phyloP scores from a whole-genome alignment of 92 coral and sea anemone species.

The Montipora capitata region DNA sequence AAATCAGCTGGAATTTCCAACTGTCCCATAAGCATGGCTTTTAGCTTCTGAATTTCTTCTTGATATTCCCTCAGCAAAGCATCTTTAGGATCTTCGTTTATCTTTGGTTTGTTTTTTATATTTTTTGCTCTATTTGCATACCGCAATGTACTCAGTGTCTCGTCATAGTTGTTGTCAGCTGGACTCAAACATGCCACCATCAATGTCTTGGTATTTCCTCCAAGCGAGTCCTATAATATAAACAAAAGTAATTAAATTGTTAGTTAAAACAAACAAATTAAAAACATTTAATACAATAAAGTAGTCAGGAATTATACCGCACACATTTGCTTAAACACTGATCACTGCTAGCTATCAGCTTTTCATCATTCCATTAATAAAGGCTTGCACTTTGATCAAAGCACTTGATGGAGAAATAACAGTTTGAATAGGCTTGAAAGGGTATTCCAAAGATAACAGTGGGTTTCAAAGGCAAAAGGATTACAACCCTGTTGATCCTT shows the following conservation, averaged over 20 bases:
- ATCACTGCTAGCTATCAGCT: neutral
- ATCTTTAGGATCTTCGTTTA: constrained; percentile 98
- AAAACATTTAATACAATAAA: no score
- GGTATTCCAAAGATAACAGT: no score
- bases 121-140: constrained; percentile 99
- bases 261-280: no score
- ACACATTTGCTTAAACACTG: neutral
- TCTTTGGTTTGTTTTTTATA: constrained; percentile 97
- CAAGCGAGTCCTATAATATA: constrained; percentile 85
- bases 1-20: constrained; percentile 90
- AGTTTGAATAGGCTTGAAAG: no score
- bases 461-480: no score
- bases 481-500: no score
- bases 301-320: no score
- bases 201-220: constrained; percentile 95
- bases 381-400: no score
- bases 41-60: constrained; percentile 92
- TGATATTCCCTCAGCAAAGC: constrained; percentile 93
- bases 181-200: constrained; percentile 99
- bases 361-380: neutral
- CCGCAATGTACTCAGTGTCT: constrained; percentile 94
- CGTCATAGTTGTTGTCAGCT: constrained; percentile 98
- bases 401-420: no score
- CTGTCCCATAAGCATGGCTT: constrained; percentile 96
- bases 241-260: no score